phyloP scores from a whole-genome alignment of 1,140 invertebrate genomes.

The Drosophila bifasciata region DNA sequence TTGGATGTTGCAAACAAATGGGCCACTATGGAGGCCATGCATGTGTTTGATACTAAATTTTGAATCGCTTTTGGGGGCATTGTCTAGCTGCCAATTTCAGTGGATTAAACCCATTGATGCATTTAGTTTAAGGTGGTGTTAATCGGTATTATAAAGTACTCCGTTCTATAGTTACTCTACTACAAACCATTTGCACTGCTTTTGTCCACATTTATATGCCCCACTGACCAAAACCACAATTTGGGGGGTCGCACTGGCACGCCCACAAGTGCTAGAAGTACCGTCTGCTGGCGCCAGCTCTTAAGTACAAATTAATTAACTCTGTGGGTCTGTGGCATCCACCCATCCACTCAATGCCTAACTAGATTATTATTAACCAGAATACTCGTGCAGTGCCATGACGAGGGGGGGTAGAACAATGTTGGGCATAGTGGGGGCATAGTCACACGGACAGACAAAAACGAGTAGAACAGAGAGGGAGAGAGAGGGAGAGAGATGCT shows the following conservation, averaged over 20 bases:
- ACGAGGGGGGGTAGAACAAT: background rate
- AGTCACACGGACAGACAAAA: background rate
- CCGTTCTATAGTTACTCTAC: too few species aligned
- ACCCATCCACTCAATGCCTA: slow-evolving; percentile 50
- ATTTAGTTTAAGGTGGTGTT: too few species aligned
- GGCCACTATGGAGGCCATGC: too few species aligned
- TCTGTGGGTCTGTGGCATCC: slow-evolving; percentile 34
- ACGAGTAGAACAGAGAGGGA: too few species aligned
- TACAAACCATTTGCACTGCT: too few species aligned
- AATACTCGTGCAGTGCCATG: background rate
- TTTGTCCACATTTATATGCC: too few species aligned
- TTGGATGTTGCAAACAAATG: too few species aligned
- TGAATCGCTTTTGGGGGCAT: too few species aligned
- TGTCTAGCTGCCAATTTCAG: too few species aligned
- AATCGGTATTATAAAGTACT: too few species aligned
- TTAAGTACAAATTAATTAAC: slow-evolving; percentile 78
- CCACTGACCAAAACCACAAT: slow-evolving; percentile 19
- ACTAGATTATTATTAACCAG: slow-evolving; percentile 58
- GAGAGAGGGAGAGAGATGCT: background rate
- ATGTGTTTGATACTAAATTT: too few species aligned
- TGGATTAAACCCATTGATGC: too few species aligned
- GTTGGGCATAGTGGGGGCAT: slow-evolving; percentile 1
- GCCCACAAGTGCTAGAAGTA: slow-evolving; percentile 3
- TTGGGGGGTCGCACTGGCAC: background rate
- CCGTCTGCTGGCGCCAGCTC: slow-evolving; percentile 17